Base-by-base conservation (phyloP, 2,113 vertebrate genomes). In the Oreochromis spilurus region DNA sequence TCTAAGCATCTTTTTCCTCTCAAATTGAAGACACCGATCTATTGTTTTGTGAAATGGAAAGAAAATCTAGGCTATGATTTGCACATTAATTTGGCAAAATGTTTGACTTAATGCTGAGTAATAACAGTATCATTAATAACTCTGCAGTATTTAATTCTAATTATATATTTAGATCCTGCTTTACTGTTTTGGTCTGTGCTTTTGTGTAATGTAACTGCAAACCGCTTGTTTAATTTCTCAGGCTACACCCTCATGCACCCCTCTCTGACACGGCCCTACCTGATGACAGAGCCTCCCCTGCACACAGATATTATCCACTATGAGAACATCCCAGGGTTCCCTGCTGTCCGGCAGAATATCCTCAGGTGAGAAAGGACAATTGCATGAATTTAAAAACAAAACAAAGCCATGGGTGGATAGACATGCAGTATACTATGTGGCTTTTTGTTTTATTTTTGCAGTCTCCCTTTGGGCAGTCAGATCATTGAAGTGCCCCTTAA, bases 241-340 rank as follows among this genome's bases (percentile, higher is more conserved):
- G 99, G 99, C 2, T 99, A 99, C 94, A 99, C 98, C 12, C 96
- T 99, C 90, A 99, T 99, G 98, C 99, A 99, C 82, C 99, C 99
- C 0, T 99, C 99, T 10, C 97, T 99, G 81, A 98, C 98, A 10
- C 97, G 98, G 83, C 99, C 98, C 3, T 99, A 98, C 93, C 96
- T 99, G 92, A 97, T 99, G 67, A 97, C 97, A 0, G 98, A 99
- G 90, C 97, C 99, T 1, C 99, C 98, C 0, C 97, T 99, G 14
- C 99, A 99, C 96, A 99, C 99, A 0, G 98, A 99, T 87, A 98
- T 99, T 79, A 98, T 98, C 93, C 99, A 99, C 92, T 99, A 99
- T 0, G 99, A 99, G 96, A 99, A 99, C 60, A 99, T 99, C 67
- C 98, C 99, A 2, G 97, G 97, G 17, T 99, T 99, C 57, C 97